Conservation (phyloP, 64 coral and sea anemone genomes). For the Platygyra sinensis region DNA sequence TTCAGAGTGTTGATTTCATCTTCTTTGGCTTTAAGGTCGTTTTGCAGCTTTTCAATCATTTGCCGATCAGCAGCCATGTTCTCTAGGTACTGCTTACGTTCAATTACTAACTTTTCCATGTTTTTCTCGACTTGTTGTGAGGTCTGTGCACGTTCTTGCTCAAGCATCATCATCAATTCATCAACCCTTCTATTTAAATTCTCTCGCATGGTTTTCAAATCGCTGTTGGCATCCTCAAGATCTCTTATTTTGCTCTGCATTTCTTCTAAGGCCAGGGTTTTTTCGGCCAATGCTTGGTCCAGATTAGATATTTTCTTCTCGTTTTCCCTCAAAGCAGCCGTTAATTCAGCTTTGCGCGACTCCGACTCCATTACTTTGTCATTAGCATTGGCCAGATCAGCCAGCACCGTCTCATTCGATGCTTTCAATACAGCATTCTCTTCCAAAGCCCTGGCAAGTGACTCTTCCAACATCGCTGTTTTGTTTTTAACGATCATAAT, state of each 20-base stretch:
- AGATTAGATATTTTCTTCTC: constrained; percentile 29
- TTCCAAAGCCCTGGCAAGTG: constrained; percentile 67
- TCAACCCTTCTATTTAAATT: constrained; percentile 40
- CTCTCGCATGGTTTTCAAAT: constrained; percentile 34
- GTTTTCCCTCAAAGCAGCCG: constrained; percentile 41
- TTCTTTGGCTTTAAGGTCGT: constrained; percentile 56
- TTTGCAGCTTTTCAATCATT: constrained; percentile 72
- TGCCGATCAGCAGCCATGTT: constrained; percentile 74
- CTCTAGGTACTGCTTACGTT: constrained; percentile 65
- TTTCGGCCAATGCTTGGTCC: constrained; percentile 22
- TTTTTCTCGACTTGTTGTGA: constrained; percentile 59
- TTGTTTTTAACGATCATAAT: constrained; percentile 92
- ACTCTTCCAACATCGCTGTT: constrained; percentile 88
- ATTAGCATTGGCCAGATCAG: constrained; percentile 54
- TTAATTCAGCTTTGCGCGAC: constrained; percentile 75
- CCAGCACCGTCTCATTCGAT: constrained; percentile 68
- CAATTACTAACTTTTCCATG: constrained; percentile 61
- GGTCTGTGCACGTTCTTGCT: constrained; percentile 65
- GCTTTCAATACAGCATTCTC: constrained; percentile 79
- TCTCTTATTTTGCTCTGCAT: constrained; percentile 27
- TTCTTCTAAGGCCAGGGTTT: constrained; percentile 53
- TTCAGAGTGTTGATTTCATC: constrained; percentile 56
- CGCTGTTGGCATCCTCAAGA: constrained; percentile 13
- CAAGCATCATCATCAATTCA: constrained; percentile 75
- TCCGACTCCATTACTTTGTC: constrained; percentile 76